Conservation (phyloP, 2,888 invertebrate genomes). For the Trissolcus brochymenae region DNA sequence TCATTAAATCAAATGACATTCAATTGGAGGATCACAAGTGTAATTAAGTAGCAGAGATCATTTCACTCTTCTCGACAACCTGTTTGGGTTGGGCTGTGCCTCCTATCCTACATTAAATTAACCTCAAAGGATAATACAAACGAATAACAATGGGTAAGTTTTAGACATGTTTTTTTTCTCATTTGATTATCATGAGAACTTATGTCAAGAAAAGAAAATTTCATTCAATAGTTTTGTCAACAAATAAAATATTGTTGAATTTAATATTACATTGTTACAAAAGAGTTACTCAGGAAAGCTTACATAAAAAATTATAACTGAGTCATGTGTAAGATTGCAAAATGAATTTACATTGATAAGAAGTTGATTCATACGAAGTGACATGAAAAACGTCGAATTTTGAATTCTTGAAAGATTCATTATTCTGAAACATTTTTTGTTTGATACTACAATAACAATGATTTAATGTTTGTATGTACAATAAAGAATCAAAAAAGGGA, state of each 20-base stretch:
- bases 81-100: slow-evolving; percentile 31
- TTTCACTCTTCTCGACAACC: slow-evolving; percentile 26
- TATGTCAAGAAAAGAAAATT: background rate
- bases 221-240: background rate
- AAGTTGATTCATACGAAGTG: too few relatives aligned
- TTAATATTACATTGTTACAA: too few relatives aligned
- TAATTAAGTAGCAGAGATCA: slow-evolving; percentile 23
- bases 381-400: too few relatives aligned
- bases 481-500: background rate
- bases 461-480: background rate
- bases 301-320: too few relatives aligned
- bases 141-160: slow-evolving; percentile 21
- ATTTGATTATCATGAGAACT: background rate
- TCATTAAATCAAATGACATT: slow-evolving; percentile 43
- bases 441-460: background rate
- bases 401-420: too few relatives aligned
- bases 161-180: background rate
- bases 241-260: too few relatives aligned
- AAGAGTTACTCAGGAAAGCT: too few relatives aligned
- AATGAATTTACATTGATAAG: too few relatives aligned
- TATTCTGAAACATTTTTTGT: too few relatives aligned
- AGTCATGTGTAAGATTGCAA: too few relatives aligned
- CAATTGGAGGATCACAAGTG: slow-evolving; percentile 26
- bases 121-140: slow-evolving; percentile 14
- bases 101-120: slow-evolving; percentile 1